These are phyloP conservation scores for Perizoma affinitatum DNA, from an alignment of 2,888 invertebrate species.

Conservation along the genomic window DNA sequence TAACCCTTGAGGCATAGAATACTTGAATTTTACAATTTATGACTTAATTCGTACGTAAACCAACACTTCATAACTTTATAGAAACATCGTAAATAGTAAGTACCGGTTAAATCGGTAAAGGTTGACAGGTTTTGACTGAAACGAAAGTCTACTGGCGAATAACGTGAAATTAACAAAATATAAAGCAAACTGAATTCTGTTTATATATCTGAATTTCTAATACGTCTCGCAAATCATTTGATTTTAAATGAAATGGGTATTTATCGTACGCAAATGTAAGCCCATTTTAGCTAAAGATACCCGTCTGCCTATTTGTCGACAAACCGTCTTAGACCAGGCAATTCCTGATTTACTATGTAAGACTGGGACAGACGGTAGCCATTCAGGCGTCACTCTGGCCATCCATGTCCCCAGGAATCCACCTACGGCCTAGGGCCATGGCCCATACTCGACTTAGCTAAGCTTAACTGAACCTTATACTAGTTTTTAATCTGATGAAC, in stretches of 20 bases:
- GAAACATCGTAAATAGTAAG: too few species aligned
- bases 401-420: background rate
- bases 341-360: conserved; percentile 32
- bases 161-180: too few species aligned
- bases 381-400: conserved; percentile 39
- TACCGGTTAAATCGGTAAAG: too few species aligned
- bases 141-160: too few species aligned
- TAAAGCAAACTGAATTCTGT: too few species aligned
- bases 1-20: conserved; percentile 14
- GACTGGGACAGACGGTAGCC: conserved; percentile 24
- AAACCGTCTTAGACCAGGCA: conserved; percentile 24
- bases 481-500: too few species aligned
- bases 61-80: too few species aligned
- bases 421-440: too few species aligned
- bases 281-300: conserved; percentile 14
- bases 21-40: conserved; percentile 28
- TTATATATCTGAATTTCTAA: too few species aligned
- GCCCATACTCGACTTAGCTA: too few species aligned
- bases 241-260: conserved; percentile 3
- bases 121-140: too few species aligned
- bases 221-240: background rate
- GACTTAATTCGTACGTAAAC: conserved; percentile 17
- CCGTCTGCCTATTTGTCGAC: conserved; percentile 37
- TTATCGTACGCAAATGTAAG: background rate
- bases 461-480: too few species aligned